Conservation (phyloP, 2,797 vertebrate genomes). For the Lagocephalus sceleratus region DNA sequence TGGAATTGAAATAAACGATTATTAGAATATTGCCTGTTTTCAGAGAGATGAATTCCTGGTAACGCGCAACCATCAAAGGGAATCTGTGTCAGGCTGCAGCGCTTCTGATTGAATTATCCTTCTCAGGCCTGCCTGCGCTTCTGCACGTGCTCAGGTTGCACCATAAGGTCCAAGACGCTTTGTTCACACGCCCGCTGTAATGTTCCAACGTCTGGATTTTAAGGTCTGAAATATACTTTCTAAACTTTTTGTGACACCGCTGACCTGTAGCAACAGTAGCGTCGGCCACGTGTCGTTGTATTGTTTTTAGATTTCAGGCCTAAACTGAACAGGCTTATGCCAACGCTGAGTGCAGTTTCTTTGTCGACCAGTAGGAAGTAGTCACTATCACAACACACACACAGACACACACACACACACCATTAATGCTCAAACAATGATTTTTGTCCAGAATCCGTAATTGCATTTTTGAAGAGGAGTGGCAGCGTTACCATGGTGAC, state of each 20-base stretch:
- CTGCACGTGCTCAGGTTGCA: constrained; percentile 50
- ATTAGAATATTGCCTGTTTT: constrained; percentile 71
- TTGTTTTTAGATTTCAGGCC: no score
- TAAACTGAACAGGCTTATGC: no score
- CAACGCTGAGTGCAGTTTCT: constrained; percentile 1
- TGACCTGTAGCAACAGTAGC: no score
- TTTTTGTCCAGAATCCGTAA: constrained; percentile 65
- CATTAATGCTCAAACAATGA: constrained; percentile 48
- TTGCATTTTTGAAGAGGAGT: constrained; percentile 70
- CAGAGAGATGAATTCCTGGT: constrained; percentile 71
- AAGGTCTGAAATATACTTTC: constrained; percentile 25
- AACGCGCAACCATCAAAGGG: constrained; percentile 68
- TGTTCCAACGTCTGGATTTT: constrained; percentile 34
- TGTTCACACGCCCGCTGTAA: constrained; percentile 42
- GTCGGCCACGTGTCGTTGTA: no score
- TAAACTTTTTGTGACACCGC: no score
- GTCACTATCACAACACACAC: constrained; percentile 6
- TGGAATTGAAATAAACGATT: constrained; percentile 67
- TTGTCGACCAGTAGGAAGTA: constrained; percentile 14
- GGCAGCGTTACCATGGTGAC: constrained; percentile 64
- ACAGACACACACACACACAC: neutral
- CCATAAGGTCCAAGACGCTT: constrained; percentile 28
- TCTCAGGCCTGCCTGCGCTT: constrained; percentile 48
- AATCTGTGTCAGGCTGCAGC: constrained; percentile 70
- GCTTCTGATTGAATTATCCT: constrained; percentile 69